Evolutionary conservation across 1,140 invertebrate genomes (phyloP).

Genomic region (Temnothorax longispinosus): DNA sequence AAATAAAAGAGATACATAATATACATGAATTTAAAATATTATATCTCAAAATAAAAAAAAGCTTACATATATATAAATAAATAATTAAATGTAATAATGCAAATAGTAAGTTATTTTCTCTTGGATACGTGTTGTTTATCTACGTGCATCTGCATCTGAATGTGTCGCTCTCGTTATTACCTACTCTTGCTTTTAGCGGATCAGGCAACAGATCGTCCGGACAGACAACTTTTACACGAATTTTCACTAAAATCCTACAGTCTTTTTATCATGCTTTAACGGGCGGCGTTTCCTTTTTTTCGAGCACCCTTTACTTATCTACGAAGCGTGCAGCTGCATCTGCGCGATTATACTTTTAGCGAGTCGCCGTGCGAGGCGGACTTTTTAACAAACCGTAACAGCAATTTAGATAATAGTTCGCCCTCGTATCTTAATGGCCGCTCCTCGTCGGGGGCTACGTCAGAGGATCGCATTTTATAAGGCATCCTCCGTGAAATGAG

Average conservation of each 20-base stretch:
- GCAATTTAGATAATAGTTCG: slow-evolving; percentile 63
- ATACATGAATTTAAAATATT: neutral
- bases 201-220: slow-evolving; percentile 15
- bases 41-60: too few relatives aligned
- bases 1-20: neutral
- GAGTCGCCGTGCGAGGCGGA: slow-evolving; percentile 45
- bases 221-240: slow-evolving; percentile 27
- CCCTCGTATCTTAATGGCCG: slow-evolving; percentile 59
- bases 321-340: slow-evolving; percentile 46
- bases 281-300: neutral
- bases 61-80: neutral
- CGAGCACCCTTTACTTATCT: slow-evolving; percentile 37
- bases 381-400: slow-evolving; percentile 63
- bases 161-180: neutral
- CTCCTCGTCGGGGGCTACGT: slow-evolving; percentile 41
- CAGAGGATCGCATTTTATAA: slow-evolving; percentile 61
- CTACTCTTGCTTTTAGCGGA: neutral
- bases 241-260: slow-evolving; percentile 29
- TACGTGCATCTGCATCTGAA: neutral
- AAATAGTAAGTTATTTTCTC: neutral
- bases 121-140: neutral
- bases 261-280: slow-evolving; percentile 35
- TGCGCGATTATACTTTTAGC: slow-evolving; percentile 57
- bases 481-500: slow-evolving; percentile 60
- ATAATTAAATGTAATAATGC: neutral